Evolutionary conservation across 2,113 vertebrate species (phyloP).

Genomic region (Anthoscopus minutus): DNA sequence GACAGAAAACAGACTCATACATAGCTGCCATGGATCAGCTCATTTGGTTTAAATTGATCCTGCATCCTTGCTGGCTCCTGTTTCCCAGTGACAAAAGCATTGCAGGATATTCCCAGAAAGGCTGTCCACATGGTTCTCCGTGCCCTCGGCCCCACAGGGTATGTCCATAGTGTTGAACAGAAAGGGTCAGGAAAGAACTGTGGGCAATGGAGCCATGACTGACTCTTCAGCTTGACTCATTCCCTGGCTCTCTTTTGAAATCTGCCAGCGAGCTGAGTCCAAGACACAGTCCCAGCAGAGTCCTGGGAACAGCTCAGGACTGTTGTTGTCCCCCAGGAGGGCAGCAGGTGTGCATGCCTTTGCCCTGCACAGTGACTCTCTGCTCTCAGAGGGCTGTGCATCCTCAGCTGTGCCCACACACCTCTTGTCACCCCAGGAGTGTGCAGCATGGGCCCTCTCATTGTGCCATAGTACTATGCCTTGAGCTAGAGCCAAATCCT

Average conservation of each 20-base stretch:
- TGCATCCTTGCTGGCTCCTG: not conserved
- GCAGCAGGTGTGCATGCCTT: not conserved
- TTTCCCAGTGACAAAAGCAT: not conserved
- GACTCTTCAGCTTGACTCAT: not conserved
- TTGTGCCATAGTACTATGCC: not conserved
- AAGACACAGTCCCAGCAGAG: not conserved
- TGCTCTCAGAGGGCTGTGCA: not conserved
- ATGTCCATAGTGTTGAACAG: not conserved
- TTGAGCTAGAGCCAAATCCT: not conserved
- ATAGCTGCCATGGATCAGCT: not conserved
- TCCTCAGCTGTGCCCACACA: not conserved
- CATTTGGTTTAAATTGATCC: not conserved
- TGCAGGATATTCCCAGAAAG: not conserved
- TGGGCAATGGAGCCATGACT: not conserved
- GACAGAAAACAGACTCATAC: not conserved
- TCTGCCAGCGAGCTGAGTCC: not conserved
- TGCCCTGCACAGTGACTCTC: not conserved
- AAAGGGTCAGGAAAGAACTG: not conserved
- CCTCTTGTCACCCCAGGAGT: not conserved
- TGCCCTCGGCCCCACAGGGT: not conserved
- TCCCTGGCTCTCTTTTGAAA: not conserved
- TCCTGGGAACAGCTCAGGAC: not conserved
- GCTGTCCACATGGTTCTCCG: fast-evolving
- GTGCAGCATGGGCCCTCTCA: not conserved
- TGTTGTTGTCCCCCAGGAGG: not conserved